Conservation (phyloP, 2,888 invertebrate species). For the Hermaeophaga mercurialis region DNA sequence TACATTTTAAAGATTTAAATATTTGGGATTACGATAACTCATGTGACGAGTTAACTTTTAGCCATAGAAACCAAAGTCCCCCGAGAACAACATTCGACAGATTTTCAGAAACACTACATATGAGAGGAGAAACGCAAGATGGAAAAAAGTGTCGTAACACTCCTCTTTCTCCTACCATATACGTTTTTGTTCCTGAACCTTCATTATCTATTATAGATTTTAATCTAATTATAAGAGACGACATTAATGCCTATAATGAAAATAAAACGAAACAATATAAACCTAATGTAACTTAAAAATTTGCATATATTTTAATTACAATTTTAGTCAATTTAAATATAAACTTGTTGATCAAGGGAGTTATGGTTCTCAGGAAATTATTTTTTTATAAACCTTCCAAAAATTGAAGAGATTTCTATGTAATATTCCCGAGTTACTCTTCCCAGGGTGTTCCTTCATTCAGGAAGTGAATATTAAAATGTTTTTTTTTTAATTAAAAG, state of each 20-base stretch:
- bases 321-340: no score
- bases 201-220: conserved; percentile 75
- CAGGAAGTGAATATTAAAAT: no score
- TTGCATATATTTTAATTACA: no score
- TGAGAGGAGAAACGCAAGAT: conserved; percentile 23
- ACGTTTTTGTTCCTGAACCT: conserved; percentile 63
- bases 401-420: no score
- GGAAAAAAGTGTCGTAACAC: conserved; percentile 29
- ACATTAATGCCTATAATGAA: conserved; percentile 43
- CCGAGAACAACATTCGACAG: conserved; percentile 41
- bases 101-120: conserved; percentile 40
- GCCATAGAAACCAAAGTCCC: conserved; percentile 48
- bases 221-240: conserved; percentile 65
- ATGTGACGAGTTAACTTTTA: conserved; percentile 54
- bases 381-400: no score
- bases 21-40: conserved; percentile 63
- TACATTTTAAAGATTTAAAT: conserved; percentile 62
- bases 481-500: no score
- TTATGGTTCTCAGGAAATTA: no score
- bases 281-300: conserved; percentile 14
- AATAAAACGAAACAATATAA: conserved; percentile 36
- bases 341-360: no score
- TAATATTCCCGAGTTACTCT: no score
- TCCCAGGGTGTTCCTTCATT: no score
- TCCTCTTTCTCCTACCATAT: conserved; percentile 47